phyloP scores from a whole-genome alignment of 2,113 vertebrate species.

The Podarcis raffonei region DNA sequence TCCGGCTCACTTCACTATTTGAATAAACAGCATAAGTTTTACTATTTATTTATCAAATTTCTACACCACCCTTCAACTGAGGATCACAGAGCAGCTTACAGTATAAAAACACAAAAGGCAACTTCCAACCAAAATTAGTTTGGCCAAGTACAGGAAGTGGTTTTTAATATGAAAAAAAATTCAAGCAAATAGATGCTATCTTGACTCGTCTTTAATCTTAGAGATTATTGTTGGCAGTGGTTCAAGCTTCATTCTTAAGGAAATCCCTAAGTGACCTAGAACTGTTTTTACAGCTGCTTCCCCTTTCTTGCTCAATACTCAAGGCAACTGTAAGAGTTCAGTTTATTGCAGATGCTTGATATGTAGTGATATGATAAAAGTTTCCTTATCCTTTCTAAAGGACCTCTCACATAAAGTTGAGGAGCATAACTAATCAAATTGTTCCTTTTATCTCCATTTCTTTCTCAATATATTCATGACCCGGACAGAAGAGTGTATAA shows the following conservation, averaged over 20 bases:
- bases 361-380: neutral
- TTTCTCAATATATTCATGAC: slow-evolving; percentile 58
- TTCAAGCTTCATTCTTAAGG: neutral
- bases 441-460: slow-evolving; percentile 9
- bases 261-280: slow-evolving; percentile 6
- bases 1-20: neutral
- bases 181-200: slow-evolving; percentile 9
- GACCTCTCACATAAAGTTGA: neutral
- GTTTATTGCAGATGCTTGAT: neutral
- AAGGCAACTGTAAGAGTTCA: neutral
- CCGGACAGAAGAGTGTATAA: slow-evolving; percentile 7
- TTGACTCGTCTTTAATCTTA: slow-evolving; percentile 3
- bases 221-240: slow-evolving; percentile 3
- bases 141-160: neutral
- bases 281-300: slow-evolving; percentile 6
- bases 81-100: too few relatives aligned
- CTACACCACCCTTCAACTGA: too few relatives aligned
- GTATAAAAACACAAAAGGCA: neutral
- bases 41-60: too few relatives aligned
- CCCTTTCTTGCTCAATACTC: slow-evolving; percentile 25
- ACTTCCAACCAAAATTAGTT: neutral
- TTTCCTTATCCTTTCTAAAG: neutral
- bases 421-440: slow-evolving; percentile 57
- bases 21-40: neutral
- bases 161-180: neutral